Conservation (phyloP, 2,888 invertebrate genomes). For the Brenthis hecate region DNA sequence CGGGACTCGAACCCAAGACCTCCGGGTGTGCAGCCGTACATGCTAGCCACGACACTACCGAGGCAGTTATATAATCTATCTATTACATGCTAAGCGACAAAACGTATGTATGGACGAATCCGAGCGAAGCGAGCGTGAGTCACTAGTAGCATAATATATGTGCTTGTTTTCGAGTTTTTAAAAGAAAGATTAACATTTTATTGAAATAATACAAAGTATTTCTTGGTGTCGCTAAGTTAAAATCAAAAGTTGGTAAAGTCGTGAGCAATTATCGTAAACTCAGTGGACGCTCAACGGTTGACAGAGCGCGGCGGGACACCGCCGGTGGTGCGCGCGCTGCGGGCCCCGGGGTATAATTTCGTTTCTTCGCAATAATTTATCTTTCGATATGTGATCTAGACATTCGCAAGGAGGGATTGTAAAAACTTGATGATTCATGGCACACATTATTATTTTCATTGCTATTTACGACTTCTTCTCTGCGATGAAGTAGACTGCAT, state of each 20-base stretch:
- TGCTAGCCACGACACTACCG: no score
- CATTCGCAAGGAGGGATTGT: constrained; percentile 7
- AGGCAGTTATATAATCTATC: no score
- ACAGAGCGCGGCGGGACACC: constrained; percentile 3
- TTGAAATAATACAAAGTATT: not conserved
- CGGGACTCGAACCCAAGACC: no score
- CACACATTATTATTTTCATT: not conserved
- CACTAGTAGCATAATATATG: no score
- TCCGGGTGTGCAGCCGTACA: no score
- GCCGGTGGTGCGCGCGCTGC: constrained; percentile 5
- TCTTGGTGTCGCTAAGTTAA: not conserved
- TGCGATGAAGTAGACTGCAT: not conserved
- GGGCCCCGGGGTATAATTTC: constrained; percentile 1
- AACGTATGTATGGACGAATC: no score
- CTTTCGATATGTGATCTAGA: constrained; percentile 23
- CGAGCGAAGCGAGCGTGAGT: no score
- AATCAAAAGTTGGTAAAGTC: constrained; percentile 9
- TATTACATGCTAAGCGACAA: no score
- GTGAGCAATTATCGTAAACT: constrained; percentile 22
- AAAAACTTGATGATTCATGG: constrained; percentile 4
- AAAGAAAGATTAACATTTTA: not conserved
- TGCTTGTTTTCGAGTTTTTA: no score
- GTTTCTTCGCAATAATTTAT: constrained; percentile 17
- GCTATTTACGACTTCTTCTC: not conserved
- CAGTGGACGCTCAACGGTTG: not conserved